Evolutionary conservation across 2,797 vertebrate species (phyloP), one percentile per base, ranked within the genome.

Genomic region (Thaleichthys pacificus): DNA sequence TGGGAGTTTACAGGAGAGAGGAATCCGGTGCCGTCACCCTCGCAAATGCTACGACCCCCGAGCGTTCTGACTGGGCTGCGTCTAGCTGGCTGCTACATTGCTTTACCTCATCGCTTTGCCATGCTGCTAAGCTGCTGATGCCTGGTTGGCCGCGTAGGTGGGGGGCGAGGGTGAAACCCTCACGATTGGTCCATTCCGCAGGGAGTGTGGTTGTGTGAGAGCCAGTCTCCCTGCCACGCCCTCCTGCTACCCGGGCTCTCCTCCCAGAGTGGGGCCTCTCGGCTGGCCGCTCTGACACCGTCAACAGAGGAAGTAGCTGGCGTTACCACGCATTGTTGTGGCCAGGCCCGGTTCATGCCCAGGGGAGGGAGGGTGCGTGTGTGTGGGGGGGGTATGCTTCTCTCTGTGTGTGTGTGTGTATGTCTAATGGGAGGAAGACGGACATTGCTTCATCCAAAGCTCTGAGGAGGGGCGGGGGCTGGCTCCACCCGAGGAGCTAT

Each of bases 61-160:
- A 19, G 22, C 4, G 19, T 35, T 22, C 15, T 64, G 28, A 28
- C 62, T 65, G 28, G 28, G 26, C 66, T 56, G 17, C 79, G 82
- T 92, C 28, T 90, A 89, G 82, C 82, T 79, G 87, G 87, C 87
- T 87, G 92, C 92, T 91, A 92, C 92, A 93, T 91, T 24, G n/a
- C n/a, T 92, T 93, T 93, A 88, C 85, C 79, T 85, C 92, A 93
- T 94, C 85, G 93, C 93, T 93, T 93, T 89, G 87, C 93, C 91
- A 89, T 91, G 92, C 92, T 67, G 47, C 66, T 91, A 76, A 91
- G 85, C 91, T 90, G 91, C 93, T 92, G 87, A 71, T 82, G 81
- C 77, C 83, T 79, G 88, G 89, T 88, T 89, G 89, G 88, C 88
- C 87, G 65, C 42, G 21, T 19, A 22, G 56, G 56, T 19, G 56